Base-by-base conservation (phyloP, 2,113 vertebrate genomes). In the Strigops habroptila region DNA sequence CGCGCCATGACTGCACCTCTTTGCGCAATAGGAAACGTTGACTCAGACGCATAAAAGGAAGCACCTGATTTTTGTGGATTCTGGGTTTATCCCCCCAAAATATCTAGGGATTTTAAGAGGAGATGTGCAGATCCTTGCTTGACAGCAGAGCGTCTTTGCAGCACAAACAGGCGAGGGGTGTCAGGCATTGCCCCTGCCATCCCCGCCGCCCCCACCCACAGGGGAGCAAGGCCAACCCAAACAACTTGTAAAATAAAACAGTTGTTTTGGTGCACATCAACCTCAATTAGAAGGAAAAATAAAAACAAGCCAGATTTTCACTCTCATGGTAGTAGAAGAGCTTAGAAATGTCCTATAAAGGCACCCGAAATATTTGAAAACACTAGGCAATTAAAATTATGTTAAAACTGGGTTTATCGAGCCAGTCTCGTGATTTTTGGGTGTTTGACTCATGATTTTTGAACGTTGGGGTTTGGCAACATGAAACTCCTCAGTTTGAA, bases 381-480 rank as follows among this genome's bases (percentile, higher is more conserved):
- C 28, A 89, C 30, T 62, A 82, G 62, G 21, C 88, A 59, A 18
- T 4, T 10, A 92, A 90, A 78, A 83, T 57, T 51, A 6, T 53
- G 80, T 69, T 94, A 78, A 92, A 81, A 82, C 8, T 30, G 30
- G 48, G 60, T 87, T 93, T 86, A 77, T 86, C 5, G 1, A 92
- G 80, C 60, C 37, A 67, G 48, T 96, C 52, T 37, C 62, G 41
- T 79, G 83, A 52, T 86, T 92, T 93, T 82, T 37, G 83, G 65
- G 91, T 92, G 70, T 53, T 94, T 95, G 93, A 93, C 88, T 94
- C 86, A 90, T 46, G 55, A 93, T 76, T 91, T 93, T 93, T 95
- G 88, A 84, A 96, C 65, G 88, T 62, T 57, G 69, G 90, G 91
- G 74, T 85, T 95, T 97, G 95, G 87, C 95, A 95, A 18, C 2